These are phyloP conservation scores for Pterocles burchelli DNA, from an alignment of 2,113 vertebrate species.

Conservation along the genomic window DNA sequence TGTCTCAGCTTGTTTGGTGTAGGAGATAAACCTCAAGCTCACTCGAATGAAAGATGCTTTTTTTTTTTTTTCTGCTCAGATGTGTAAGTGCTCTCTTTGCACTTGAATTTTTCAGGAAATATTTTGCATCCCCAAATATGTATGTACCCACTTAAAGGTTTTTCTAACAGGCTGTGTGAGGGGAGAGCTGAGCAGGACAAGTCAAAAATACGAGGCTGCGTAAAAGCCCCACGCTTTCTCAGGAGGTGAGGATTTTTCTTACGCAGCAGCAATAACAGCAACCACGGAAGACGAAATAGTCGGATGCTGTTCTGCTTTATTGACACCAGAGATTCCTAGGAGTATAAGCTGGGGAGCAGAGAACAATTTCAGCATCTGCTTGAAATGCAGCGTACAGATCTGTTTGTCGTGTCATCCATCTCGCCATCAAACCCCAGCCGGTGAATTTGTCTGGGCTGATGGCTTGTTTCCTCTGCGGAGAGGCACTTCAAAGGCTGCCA, in stretches of 20 bases:
- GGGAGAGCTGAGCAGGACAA: background rate
- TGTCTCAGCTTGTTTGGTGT: conserved; percentile 30
- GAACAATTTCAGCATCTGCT: background rate
- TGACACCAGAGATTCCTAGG: background rate
- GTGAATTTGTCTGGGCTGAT: background rate
- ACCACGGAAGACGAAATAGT: background rate
- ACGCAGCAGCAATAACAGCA: background rate
- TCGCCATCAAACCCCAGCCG: background rate
- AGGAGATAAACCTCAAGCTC: conserved; percentile 23
- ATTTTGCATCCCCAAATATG: background rate
- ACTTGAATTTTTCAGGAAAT: background rate
- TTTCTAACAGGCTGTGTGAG: background rate
- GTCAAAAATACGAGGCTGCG: background rate
- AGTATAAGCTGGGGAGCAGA: background rate
- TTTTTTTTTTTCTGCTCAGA: background rate
- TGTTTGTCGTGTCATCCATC: background rate
- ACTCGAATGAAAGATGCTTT: background rate
- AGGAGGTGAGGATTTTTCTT: background rate
- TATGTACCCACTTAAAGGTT: background rate
- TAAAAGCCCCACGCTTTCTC: background rate
- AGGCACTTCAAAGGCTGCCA: background rate
- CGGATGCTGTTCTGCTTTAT: background rate
- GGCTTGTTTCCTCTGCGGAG: background rate
- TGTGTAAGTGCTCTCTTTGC: background rate
- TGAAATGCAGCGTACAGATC: background rate